Conservation (phyloP, 2,888 invertebrate genomes). For the Altica lythri region DNA sequence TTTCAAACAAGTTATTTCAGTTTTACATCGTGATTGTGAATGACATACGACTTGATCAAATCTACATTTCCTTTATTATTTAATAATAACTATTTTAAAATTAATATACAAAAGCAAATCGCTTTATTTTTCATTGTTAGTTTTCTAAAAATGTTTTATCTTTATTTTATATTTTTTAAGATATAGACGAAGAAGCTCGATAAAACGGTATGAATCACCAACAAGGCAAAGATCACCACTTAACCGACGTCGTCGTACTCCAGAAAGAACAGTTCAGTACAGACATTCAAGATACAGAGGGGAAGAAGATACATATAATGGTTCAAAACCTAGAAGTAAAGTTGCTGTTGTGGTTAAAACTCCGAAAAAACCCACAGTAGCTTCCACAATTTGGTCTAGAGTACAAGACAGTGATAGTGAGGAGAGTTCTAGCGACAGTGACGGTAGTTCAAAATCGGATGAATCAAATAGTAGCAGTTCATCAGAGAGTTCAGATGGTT, state of each 20-base stretch:
- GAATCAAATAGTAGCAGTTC: constrained; percentile 30
- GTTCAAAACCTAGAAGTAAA: constrained; percentile 52
- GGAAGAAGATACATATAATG: constrained; percentile 30
- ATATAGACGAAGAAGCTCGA: constrained; percentile 18
- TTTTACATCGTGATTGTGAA: too few relatives aligned
- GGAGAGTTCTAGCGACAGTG: constrained; percentile 32
- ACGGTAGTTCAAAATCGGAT: constrained; percentile 32
- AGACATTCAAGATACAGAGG: constrained; percentile 4
- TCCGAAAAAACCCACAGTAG: constrained; percentile 50
- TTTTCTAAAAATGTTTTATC: not conserved
- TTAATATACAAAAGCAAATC: too few relatives aligned
- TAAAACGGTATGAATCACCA: constrained; percentile 18
- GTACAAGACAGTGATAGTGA: constrained; percentile 34
- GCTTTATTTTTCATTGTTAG: too few relatives aligned
- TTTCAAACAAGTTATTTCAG: not conserved
- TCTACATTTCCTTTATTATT: too few relatives aligned
- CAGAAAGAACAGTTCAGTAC: constrained; percentile 28
- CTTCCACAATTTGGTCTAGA: constrained; percentile 54
- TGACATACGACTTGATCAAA: too few relatives aligned
- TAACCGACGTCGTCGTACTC: constrained; percentile 19
- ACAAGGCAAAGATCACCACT: constrained; percentile 24
- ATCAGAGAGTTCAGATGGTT: constrained; percentile 27
- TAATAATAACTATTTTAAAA: too few relatives aligned
- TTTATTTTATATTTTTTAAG: not conserved
- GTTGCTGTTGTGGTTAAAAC: constrained; percentile 55